These are phyloP conservation scores for Mormyrus lacerda DNA, from an alignment of 2,113 vertebrate species.

Conservation along the genomic window DNA sequence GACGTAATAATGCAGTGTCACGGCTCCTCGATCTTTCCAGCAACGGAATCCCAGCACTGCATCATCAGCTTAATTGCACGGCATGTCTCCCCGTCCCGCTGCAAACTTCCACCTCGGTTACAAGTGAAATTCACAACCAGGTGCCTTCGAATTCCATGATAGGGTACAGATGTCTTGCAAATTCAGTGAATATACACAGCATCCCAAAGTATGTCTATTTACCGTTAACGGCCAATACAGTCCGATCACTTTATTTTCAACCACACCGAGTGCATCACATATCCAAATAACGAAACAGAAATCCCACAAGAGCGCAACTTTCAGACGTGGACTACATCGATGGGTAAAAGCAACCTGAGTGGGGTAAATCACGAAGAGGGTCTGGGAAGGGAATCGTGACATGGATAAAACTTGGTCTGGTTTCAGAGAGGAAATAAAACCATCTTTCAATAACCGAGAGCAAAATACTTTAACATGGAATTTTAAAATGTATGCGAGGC, in stretches of 20 bases:
- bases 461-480: background rate
- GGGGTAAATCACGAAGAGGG: background rate
- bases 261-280: background rate
- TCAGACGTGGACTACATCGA: background rate
- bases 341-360: background rate
- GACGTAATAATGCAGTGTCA: background rate
- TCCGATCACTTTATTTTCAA: background rate
- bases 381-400: background rate
- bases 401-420: background rate
- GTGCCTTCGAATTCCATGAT: background rate
- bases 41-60: no score
- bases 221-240: background rate
- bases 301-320: background rate
- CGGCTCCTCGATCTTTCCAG: background rate
- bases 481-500: background rate
- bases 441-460: background rate
- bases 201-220: background rate
- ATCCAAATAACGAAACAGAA: background rate
- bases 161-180: background rate
- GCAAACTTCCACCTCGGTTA: background rate
- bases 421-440: background rate
- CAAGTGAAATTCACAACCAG: background rate
- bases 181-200: background rate
- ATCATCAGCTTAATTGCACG: no score
- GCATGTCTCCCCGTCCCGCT: background rate